phyloP scores from a whole-genome alignment of 2,113 vertebrate genomes.

The Cebus imitator region DNA sequence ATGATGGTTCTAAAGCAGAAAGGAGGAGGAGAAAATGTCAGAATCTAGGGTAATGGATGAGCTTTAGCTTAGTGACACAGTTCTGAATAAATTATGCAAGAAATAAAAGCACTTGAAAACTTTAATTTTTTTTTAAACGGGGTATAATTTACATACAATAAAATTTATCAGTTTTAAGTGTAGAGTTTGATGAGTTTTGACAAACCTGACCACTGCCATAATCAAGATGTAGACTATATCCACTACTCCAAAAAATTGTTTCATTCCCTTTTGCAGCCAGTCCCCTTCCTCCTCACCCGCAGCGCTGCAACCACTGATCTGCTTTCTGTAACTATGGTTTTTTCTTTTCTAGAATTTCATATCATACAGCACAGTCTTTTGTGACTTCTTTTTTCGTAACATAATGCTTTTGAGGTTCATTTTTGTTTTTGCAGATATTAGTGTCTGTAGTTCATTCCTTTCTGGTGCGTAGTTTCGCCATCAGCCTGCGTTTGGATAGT shows the following conservation, averaged over 20 bases:
- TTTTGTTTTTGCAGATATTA: background rate
- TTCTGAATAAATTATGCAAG: constrained; percentile 10
- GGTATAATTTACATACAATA: background rate
- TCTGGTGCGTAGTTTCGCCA: background rate
- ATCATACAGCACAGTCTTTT: background rate
- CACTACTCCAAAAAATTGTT: background rate
- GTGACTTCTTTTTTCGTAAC: background rate
- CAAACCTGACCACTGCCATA: background rate
- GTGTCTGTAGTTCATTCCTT: background rate
- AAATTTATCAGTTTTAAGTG: background rate
- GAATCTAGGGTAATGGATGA: background rate
- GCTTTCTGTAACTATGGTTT: too few relatives aligned
- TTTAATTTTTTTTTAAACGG: background rate
- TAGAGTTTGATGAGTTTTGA: background rate
- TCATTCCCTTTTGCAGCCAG: background rate
- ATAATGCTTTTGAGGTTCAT: background rate
- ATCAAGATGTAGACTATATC: too few relatives aligned
- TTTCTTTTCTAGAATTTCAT: too few relatives aligned
- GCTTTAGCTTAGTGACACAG: background rate
- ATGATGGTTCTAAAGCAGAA: background rate
- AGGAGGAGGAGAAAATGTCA: background rate
- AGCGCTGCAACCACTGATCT: background rate
- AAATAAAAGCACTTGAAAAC: constrained; percentile 18
- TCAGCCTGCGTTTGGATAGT: background rate
- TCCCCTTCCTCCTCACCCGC: background rate